Evolutionary conservation across 1,140 invertebrate genomes (phyloP).

Genomic region (Probaryconus sp.): DNA sequence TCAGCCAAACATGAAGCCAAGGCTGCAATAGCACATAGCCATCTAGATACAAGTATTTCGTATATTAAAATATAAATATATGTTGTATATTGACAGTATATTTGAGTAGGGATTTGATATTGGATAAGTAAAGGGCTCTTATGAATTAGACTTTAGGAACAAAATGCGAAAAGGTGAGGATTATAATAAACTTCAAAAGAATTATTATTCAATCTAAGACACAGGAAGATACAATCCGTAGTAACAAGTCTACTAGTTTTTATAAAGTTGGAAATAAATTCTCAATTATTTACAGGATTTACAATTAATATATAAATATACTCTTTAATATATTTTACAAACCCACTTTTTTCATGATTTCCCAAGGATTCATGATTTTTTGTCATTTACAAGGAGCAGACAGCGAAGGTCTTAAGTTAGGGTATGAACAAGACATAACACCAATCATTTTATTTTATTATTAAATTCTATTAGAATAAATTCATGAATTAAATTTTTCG

Average conservation of each 20-base stretch:
- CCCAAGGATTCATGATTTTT: constrained; percentile 3
- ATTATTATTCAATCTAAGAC: no score
- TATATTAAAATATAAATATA: constrained; percentile 20
- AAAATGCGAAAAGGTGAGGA: constrained; percentile 2
- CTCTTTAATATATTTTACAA: constrained; percentile 3
- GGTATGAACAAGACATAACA: no score
- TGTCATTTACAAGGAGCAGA: constrained; percentile 37
- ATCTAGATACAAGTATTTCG: constrained; percentile 38
- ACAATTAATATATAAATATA: constrained; percentile 6
- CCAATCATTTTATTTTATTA: no score
- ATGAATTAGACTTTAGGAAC: neutral
- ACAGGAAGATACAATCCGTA: no score
- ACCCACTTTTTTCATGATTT: no score
- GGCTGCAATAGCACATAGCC: constrained; percentile 66
- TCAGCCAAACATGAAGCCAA: constrained; percentile 71
- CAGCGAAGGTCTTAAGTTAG: no score
- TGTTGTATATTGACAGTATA: constrained; percentile 26
- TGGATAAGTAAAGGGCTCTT: constrained; percentile 6
- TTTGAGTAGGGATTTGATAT: constrained; percentile 16
- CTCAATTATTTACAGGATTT: constrained; percentile 21
- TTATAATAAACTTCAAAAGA: no score
- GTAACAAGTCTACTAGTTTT: no score
- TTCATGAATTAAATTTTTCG: no score
- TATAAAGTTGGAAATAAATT: no score
- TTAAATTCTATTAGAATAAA: no score